Percentiles rank a stretch among this genome's conserved stretches.
Conservation (phyloP, 2,113 vertebrate species). For the Willisornis vidua region DNA sequence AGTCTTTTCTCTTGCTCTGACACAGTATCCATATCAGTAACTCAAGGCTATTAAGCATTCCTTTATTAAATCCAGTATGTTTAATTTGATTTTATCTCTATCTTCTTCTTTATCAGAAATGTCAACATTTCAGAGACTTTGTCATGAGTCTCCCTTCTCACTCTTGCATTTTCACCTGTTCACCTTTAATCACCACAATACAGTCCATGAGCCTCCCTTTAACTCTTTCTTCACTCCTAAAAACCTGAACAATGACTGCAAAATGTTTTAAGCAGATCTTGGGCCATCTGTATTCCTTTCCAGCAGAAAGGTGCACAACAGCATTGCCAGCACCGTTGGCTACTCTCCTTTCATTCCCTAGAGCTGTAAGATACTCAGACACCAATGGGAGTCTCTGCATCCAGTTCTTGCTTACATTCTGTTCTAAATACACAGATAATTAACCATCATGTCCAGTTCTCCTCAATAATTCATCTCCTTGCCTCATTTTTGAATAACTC, state of each 20-base stretch:
- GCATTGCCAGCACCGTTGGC: background rate
- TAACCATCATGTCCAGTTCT: background rate
- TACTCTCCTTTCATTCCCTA: background rate
- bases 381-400: background rate
- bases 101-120: background rate
- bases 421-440: background rate
- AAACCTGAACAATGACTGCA: background rate
- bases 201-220: background rate
- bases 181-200: background rate
- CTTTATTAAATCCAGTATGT: background rate
- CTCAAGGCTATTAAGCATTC: background rate
- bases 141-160: background rate
- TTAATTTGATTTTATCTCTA: background rate
- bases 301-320: background rate
- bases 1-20: background rate
- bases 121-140: background rate
- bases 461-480: background rate
- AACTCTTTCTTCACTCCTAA: background rate
- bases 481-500: background rate
- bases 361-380: background rate
- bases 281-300: background rate
- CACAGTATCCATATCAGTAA: background rate
- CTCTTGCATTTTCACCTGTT: background rate
- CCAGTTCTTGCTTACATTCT: background rate
- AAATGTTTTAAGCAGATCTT: background rate